Evolutionary conservation across 2,797 vertebrate genomes (phyloP), one percentile per base, ranked within the genome.

Genomic region (Bradypus variegatus): DNA sequence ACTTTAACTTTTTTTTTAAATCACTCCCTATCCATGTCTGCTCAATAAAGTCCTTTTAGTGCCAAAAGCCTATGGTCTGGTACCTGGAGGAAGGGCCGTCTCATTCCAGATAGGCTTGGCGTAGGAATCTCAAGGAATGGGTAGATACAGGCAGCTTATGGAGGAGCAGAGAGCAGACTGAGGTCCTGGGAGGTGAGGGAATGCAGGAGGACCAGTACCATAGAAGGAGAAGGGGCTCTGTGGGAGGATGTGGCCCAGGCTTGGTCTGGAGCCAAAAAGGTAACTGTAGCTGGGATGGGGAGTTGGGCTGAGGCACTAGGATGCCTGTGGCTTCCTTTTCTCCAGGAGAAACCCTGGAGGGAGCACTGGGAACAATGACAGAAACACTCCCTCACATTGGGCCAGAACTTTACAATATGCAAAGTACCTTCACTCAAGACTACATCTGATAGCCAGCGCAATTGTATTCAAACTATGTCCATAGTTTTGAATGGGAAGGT

Each of bases 1-100:
- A 78, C 53, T 62, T 69, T 67, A 15, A n/a, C 18, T 67, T 77
- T 69, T 64, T 64, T 64, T 31, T 64, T 33, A 21, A 69, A 36
- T 45, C n/a, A 75, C n/a, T 82, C 77, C 38, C 38, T 87, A 76
- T 90, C 36, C 7, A 79, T 50, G 91, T 90, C 72, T 89, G 73
- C 64, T 93, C 64, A 93, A 58, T 80, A 91, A 93, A 92, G 81
- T 13, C 85, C 58, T 78, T 45, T 62, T 70, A 86, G 77, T 65
- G 33, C 64, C 78, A 72, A 88, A 94, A 86, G 45, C 41, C 79
- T 67, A 72, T n/a, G 38, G 72, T 83, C 82, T 73, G 73, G 55
- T 69, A 18, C 73, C 64, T 84, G n/a, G 78, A 72, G 75, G 60
- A 62, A 67, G 53, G 38, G 18, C 67, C 45, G 29, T 86, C 87